Percentiles rank a stretch among this genome's conserved stretches.
phyloP scores from a whole-genome alignment of 2,888 invertebrate genomes.

The Chironomus riparius region DNA sequence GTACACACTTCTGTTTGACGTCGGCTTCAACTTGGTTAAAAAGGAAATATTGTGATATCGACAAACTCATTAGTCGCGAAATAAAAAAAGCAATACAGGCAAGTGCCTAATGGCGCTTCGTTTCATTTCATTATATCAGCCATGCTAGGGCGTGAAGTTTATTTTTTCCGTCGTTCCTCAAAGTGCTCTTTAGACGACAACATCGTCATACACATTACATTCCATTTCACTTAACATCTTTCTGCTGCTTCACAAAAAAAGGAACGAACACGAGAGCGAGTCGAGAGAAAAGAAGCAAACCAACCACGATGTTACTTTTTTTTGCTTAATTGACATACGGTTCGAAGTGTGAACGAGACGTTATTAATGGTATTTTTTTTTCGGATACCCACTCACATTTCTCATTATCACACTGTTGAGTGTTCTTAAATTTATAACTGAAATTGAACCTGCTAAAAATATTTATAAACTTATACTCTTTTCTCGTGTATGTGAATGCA shows the following conservation, averaged over 20 bases:
- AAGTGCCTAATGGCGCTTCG: conserved; percentile 17
- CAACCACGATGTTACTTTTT: conserved; percentile 11
- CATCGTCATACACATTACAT: background rate
- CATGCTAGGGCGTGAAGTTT: conserved; percentile 12
- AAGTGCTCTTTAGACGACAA: background rate
- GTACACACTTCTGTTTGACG: background rate
- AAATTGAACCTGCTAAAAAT: conserved; percentile 8
- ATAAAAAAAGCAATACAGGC: background rate
- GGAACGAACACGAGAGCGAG: background rate
- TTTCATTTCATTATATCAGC: conserved; percentile 21
- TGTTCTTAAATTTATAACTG: background rate
- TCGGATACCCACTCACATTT: conserved; percentile 8
- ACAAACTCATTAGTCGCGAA: conserved; percentile 25
- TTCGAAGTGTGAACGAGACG: conserved; percentile 25
- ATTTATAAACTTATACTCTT: background rate
- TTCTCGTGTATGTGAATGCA: no score
- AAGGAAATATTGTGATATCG: background rate
- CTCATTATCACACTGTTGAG: background rate
- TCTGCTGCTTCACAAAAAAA: background rate
- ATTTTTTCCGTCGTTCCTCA: background rate
- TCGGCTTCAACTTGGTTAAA: background rate
- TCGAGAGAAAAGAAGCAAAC: background rate
- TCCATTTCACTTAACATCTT: conserved; percentile 26
- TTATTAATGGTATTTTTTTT: conserved; percentile 23
- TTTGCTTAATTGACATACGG: conserved; percentile 15